phyloP scores from a whole-genome alignment of 2,888 invertebrate genomes.

The Heteropelma amictum region DNA sequence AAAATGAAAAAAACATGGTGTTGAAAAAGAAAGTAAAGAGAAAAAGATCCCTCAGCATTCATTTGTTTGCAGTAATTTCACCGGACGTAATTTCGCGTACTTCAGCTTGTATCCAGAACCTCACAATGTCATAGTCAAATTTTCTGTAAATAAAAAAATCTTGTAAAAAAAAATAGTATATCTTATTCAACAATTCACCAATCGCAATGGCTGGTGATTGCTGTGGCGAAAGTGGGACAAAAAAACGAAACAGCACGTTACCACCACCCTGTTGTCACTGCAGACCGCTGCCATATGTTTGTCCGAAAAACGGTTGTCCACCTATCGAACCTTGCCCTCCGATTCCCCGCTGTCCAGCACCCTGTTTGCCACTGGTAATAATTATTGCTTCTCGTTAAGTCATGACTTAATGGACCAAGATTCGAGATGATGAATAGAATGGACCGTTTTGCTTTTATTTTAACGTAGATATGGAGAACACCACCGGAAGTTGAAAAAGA shows the following conservation, averaged over 20 bases:
- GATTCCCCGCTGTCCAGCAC: constrained; percentile 35
- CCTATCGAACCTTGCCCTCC: constrained; percentile 55
- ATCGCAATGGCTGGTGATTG: constrained; percentile 11
- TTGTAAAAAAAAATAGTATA: background rate
- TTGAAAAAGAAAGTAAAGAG: background rate
- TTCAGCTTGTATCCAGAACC: background rate
- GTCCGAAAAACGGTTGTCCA: constrained; percentile 62
- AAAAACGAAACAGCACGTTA: constrained; percentile 51
- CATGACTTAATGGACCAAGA: no score
- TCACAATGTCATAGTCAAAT: constrained; percentile 25
- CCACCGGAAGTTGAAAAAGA: constrained; percentile 50
- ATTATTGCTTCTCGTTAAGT: background rate
- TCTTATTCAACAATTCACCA: background rate
- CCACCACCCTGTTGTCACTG: constrained; percentile 64
- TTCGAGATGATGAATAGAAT: no score
- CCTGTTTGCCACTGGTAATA: constrained; percentile 60
- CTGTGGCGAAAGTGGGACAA: constrained; percentile 6
- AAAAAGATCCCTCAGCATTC: background rate
- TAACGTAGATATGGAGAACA: constrained; percentile 56
- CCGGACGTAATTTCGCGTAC: background rate
- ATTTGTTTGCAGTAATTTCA: no score
- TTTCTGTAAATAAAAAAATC: background rate
- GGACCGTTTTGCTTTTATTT: no score
- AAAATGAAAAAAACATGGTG: no score
- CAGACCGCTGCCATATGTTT: constrained; percentile 60